phyloP scores from a whole-genome alignment of 2,797 vertebrate genomes.

The Pristis pectinata region DNA sequence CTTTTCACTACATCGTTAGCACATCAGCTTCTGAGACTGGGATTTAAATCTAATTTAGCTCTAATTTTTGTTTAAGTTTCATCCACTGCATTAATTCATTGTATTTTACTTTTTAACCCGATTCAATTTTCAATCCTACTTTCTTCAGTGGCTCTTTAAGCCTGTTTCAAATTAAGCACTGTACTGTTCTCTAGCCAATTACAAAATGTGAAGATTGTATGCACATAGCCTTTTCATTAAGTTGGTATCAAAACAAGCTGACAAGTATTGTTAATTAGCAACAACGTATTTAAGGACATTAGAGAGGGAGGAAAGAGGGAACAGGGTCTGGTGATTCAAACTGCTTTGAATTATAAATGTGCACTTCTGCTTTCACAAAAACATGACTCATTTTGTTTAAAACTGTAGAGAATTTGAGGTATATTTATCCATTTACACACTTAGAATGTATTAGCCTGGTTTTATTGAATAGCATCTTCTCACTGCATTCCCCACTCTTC shows the following conservation, averaged over 20 bases:
- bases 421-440: background rate
- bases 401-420: background rate
- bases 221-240: background rate
- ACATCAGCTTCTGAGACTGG: background rate
- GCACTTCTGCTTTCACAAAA: background rate
- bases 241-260: background rate
- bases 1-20: too few species aligned
- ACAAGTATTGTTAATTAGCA: background rate
- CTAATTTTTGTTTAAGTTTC: background rate
- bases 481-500: too few species aligned
- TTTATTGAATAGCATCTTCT: too few species aligned
- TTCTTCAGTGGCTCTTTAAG: background rate
- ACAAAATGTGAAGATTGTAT: background rate
- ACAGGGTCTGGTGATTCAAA: background rate
- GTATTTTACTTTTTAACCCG: background rate
- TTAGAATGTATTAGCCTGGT: background rate
- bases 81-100: too few species aligned
- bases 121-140: background rate
- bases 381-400: background rate
- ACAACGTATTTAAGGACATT: background rate
- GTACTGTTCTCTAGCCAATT: background rate
- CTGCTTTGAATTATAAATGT: background rate
- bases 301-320: background rate
- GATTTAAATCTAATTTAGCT: background rate
- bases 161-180: background rate